A percentile compares a stretch with the other conserved stretches of the same genome.
These are phyloP conservation scores for Dendrocopos noguchii DNA, from an alignment of 2,113 vertebrate genomes.

Conservation along the genomic window DNA sequence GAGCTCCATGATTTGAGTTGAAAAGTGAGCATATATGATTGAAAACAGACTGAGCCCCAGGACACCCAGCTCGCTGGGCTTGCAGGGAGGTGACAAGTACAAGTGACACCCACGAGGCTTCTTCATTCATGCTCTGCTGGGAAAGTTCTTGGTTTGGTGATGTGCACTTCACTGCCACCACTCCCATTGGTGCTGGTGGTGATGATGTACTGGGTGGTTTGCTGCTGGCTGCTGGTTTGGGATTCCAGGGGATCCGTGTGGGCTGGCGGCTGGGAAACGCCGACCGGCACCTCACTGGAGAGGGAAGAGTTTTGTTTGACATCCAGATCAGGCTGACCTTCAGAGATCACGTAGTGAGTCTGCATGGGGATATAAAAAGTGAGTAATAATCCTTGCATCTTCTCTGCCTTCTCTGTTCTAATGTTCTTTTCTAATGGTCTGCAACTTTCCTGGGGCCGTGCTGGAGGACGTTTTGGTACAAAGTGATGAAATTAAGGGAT, in stretches of 20 bases:
- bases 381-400: neutral
- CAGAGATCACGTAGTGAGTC: conserved; percentile 97
- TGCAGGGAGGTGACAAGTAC: neutral
- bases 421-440: neutral
- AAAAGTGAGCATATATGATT: conserved; percentile 12
- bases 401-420: neutral
- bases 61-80: neutral
- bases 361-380: conserved; percentile 26
- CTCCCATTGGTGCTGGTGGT: conserved; percentile 89
- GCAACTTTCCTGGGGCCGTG: neutral
- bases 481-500: neutral
- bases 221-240: conserved; percentile 76
- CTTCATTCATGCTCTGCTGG: conserved; percentile 21
- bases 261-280: conserved; percentile 71
- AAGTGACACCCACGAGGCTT: neutral
- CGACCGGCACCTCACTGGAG: conserved; percentile 66
- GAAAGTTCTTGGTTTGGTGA: conserved; percentile 85
- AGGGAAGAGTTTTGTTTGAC: conserved; percentile 81
- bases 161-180: conserved; percentile 86
- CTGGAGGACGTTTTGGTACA: neutral
- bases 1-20: conserved; percentile 35
- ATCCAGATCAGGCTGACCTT: conserved; percentile 91
- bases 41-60: conserved; percentile 25
- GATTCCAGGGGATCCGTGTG: conserved; percentile 84
- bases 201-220: conserved; percentile 94